Evolutionary conservation across 2,888 invertebrate species (phyloP), one percentile per base, ranked within the genome.

Genomic region (Hipparchia semele): DNA sequence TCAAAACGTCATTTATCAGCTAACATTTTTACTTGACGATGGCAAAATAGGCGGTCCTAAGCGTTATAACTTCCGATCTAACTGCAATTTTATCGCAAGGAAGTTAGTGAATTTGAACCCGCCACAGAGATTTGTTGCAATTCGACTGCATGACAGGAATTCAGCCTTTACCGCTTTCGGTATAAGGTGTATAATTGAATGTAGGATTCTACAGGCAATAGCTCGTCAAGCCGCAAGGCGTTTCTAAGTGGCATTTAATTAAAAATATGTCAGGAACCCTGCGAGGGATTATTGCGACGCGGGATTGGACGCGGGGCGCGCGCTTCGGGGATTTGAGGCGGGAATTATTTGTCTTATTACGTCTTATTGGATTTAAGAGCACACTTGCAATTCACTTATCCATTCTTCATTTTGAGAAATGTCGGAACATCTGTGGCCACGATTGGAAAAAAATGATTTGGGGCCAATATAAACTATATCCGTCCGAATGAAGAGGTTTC

Each of bases 171-270:
- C 8, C 3, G 1, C n/a, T 2, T 64, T 10, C 1, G 13, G 23
- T 6, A 46, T 23, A 70, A 64, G 54, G 12, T 5, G 1, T 23
- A 70, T 64, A 70, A 46, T 70, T 56, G 56, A 54, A 13, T 65
- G 58, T 51, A 59, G 54, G 33, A 9, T 51, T 56, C 46, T 9
- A 49, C 66, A 46, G 53, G 71, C 73, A 65, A 68, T 73, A 71
- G 70, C 69, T 71, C 72, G 74, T 62, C 72, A 79, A 74, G 76
- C 79, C 77, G 72, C 77, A 78, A 77, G 77, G 77, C 77, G 77
- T 75, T 74, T 61, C 77, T 82, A 87, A 89, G 87, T 88, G 87
- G 88, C 87, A 80, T 90, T 90, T 91, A 90, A 90, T 90, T 90
- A 90, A 90, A 91, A 90, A 90, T 88, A 87, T 88, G 91, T 90